Percentiles rank a stretch among this genome's conserved stretches.
phyloP scores from a whole-genome alignment of 2,888 invertebrate species.

The Sericinus montela region DNA sequence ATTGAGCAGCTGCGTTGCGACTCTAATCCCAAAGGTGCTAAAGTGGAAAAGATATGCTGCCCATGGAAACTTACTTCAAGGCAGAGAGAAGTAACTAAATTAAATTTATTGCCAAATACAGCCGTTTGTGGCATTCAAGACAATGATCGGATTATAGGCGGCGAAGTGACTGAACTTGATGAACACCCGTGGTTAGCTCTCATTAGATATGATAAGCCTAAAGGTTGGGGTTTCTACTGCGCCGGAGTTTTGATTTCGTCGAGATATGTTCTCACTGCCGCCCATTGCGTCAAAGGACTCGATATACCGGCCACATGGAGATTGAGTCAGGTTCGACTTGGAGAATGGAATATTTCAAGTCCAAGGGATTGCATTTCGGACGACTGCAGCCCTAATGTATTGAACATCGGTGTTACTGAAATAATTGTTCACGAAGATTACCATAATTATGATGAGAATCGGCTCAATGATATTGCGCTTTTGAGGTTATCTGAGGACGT shows the following conservation, averaged over 20 bases:
- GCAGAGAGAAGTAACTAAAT: too few species aligned
- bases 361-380: conserved; percentile 79
- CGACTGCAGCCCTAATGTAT: conserved; percentile 80
- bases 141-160: conserved; percentile 81
- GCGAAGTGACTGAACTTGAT: conserved; percentile 78
- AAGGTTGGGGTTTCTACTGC: conserved; percentile 82
- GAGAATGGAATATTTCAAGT: conserved; percentile 83
- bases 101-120: conserved; percentile 57
- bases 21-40: too few species aligned
- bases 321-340: conserved; percentile 81
- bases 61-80: too few species aligned
- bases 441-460: conserved; percentile 75
- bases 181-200: conserved; percentile 86
- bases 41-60: too few species aligned
- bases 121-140: conserved; percentile 75
- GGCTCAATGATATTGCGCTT: conserved; percentile 86
- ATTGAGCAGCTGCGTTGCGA: too few species aligned
- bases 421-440: conserved; percentile 83
- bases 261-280: conserved; percentile 86
- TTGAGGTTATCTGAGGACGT: conserved; percentile 79
- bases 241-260: conserved; percentile 85
- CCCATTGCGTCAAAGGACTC: conserved; percentile 84
- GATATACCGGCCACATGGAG: conserved; percentile 81
- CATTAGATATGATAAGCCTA: conserved; percentile 83
- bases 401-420: conserved; percentile 81